Evolutionary conservation across 1,140 invertebrate species (phyloP).

Genomic region (Drosophila arizonae): DNA sequence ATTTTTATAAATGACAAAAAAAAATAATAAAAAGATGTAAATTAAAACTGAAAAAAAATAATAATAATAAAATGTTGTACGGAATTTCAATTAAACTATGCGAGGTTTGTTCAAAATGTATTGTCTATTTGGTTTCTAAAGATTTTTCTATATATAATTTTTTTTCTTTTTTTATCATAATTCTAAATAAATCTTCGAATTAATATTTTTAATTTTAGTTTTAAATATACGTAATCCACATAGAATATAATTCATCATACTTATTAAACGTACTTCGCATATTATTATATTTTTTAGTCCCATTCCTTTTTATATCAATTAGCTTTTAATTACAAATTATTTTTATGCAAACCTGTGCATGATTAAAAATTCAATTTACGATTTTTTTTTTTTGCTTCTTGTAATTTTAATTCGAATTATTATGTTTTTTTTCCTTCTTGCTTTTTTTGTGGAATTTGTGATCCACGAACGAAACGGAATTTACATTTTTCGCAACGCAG

Average conservation of each 20-base stretch:
- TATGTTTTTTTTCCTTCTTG: no score
- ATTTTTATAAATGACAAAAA: slow-evolving; percentile 54
- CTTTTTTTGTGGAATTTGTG: no score
- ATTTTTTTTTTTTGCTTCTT: neutral
- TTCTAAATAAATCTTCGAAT: no score
- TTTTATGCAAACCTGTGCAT: slow-evolving; percentile 17
- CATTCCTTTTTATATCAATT: slow-evolving; percentile 55
- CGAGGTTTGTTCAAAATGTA: no score
- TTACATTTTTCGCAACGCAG: slow-evolving; percentile 65
- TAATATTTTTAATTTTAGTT: no score
- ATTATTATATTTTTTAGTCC: slow-evolving; percentile 23
- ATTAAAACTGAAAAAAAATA: slow-evolving; percentile 28
- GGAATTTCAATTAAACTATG: slow-evolving; percentile 60
- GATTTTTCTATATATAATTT: no score
- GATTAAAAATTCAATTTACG: slow-evolving; percentile 38
- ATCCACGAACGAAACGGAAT: slow-evolving; percentile 38
- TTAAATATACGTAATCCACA: neutral
- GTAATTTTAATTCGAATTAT: slow-evolving; percentile 36
- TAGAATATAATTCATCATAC: neutral
- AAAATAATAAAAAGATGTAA: neutral
- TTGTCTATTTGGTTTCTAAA: no score
- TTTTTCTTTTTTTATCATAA: neutral
- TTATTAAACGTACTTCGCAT: neutral
- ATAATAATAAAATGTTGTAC: slow-evolving; percentile 29
- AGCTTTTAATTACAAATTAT: slow-evolving; percentile 60